Evolutionary conservation across 2,113 vertebrate genomes (phyloP), one percentile per base, ranked within the genome.

Genomic region (Aldabrachelys gigantea): DNA sequence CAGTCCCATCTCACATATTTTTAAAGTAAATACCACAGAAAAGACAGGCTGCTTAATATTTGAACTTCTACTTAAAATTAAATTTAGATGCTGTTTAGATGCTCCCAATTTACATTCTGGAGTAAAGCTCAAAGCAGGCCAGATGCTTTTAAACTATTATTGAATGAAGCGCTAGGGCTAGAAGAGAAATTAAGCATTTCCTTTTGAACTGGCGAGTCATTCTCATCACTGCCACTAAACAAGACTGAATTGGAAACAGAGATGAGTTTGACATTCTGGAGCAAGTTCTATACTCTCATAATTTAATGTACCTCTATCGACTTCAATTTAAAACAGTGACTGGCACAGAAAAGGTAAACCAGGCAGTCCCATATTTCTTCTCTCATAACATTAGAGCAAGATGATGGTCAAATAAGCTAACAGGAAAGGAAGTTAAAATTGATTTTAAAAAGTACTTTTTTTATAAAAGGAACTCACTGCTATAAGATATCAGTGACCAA

Each of bases 111-210:
- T 78, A 78, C 72, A 78, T 47, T 78, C 27, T 78, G 41, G 27
- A 47, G 41, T 47, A 78, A 78, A 78, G 44, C 6, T 47, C 75
- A 47, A 47, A 78, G 75, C 75, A 47, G 75, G 25, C 25, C 10
- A 29, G 75, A 78, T 47, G 75, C 41, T 78, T 47, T 78, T 78
- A 47, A 78, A 47, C 16, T 78, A 78, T 44, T n/a, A n/a, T 72
- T 78, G 25, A 78, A 16, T 29, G 75, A 44, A 47, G 41, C 3
- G 24, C 25, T 25, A 27, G 24, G 24, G 41, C 25, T 47, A 79
- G 57, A 90, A 47, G 4, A 62, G 50, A 93, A 95, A 89, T 44
- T 31, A 24, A 93, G 54, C 50, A 95, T 91, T 94, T 96, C 89
- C 84, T 94, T 94, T 47, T 47, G 16, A 96, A 87, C 50, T 10